phyloP scores from a whole-genome alignment of 2,113 vertebrate species.

The Camelus bactrianus region DNA sequence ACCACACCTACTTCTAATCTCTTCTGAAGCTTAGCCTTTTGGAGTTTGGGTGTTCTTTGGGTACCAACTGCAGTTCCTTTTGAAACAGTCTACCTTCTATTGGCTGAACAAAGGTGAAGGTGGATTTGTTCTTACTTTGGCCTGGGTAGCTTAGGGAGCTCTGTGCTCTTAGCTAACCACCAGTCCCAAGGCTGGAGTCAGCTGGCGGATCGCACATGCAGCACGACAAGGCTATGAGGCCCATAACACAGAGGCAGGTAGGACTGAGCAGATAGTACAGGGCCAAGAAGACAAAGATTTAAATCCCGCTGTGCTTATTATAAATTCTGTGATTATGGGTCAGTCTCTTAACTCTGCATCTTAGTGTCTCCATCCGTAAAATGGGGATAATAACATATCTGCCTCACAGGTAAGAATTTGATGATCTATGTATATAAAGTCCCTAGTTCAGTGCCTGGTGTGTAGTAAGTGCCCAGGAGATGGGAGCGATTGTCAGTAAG shows the following conservation, averaged over 20 bases:
- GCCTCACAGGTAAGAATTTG: background rate
- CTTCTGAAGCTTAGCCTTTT: background rate
- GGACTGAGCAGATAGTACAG: background rate
- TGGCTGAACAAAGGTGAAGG: background rate
- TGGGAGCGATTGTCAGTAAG: too few species aligned
- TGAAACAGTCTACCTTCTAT: background rate
- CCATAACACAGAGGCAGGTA: background rate
- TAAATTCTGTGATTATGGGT: background rate
- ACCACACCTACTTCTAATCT: background rate
- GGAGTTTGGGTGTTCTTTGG: background rate
- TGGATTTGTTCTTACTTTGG: background rate
- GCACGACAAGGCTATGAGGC: fast-evolving
- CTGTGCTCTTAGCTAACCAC: background rate
- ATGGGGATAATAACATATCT: too few species aligned
- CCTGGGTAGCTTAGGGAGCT: background rate
- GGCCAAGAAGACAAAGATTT: background rate
- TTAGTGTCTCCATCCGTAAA: slow-evolving; percentile 9
- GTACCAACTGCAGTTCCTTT: background rate
- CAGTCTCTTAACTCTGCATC: background rate
- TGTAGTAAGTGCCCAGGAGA: background rate
- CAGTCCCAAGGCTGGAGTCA: background rate
- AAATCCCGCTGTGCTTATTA: background rate
- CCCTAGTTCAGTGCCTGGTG: background rate
- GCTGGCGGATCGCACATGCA: background rate
- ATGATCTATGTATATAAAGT: background rate